Evolutionary conservation across 2,113 vertebrate genomes (phyloP).

Genomic region (Macaca fascicularis): DNA sequence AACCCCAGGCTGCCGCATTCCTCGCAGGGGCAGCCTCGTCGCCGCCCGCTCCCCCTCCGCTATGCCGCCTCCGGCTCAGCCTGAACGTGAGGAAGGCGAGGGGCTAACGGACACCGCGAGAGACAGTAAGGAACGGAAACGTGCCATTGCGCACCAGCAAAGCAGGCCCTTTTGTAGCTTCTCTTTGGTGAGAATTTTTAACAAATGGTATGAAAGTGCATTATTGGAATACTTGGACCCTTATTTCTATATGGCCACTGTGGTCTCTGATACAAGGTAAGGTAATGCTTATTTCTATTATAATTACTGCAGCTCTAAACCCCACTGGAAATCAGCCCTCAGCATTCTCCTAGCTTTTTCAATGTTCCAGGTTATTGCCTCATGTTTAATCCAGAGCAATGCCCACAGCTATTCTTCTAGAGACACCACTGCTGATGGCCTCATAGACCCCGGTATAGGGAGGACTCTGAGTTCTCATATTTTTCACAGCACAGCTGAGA

Average conservation of each 20-base stretch:
- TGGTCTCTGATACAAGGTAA: background rate
- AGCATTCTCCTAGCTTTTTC: background rate
- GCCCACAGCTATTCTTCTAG: background rate
- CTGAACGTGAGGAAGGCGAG: background rate
- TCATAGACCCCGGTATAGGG: background rate
- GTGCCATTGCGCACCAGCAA: background rate
- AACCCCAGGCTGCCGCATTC: background rate
- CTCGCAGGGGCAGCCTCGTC: too few relatives aligned
- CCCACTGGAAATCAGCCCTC: background rate
- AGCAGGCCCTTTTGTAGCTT: background rate
- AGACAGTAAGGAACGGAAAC: background rate
- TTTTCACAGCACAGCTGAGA: background rate
- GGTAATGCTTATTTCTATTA: background rate
- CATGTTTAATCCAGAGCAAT: background rate
- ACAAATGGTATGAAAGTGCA: background rate
- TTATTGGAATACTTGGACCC: background rate
- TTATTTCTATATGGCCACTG: background rate
- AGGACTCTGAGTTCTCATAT: background rate
- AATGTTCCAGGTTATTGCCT: background rate
- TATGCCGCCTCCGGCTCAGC: background rate
- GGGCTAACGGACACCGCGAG: background rate
- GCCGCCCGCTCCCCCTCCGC: background rate
- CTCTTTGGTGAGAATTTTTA: background rate
- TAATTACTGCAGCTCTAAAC: background rate
- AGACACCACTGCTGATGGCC: background rate